Percentiles rank a stretch among this genome's conserved stretches.
Conservation (phyloP, 2,888 invertebrate species). For the Ormyrus labotus region DNA sequence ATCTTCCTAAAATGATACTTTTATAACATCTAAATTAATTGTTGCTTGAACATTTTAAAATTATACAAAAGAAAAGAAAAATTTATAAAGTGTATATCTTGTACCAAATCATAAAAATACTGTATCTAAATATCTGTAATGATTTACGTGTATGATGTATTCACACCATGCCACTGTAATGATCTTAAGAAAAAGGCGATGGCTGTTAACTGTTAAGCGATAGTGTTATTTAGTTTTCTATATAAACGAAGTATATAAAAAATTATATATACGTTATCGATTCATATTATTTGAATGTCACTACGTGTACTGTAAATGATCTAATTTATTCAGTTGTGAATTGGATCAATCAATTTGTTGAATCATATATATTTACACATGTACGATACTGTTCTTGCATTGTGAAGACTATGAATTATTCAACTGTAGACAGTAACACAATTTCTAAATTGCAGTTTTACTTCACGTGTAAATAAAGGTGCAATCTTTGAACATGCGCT, state of each 20-base stretch:
- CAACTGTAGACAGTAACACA: conserved; percentile 8
- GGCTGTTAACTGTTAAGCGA: conserved; percentile 58
- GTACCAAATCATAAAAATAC: conserved; percentile 54
- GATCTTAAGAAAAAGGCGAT: conserved; percentile 42
- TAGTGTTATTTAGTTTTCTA: conserved; percentile 59
- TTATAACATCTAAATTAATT: conserved; percentile 31
- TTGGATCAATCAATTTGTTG: conserved; percentile 42
- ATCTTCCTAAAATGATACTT: conserved; percentile 41
- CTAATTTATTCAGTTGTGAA: conserved; percentile 51
- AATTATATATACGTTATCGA: conserved; percentile 50
- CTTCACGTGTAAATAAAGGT: conserved; percentile 49
- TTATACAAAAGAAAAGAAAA: conserved; percentile 35
- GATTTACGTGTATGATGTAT: conserved; percentile 48
- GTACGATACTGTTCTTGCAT: conserved; percentile 37
- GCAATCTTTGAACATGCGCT: conserved; percentile 42
- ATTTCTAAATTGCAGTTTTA: conserved; percentile 39
- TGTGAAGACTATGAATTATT: conserved; percentile 10
- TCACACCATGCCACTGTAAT: conserved; percentile 48
- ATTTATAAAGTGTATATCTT: conserved; percentile 57
- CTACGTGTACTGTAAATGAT: conserved; percentile 50
- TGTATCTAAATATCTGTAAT: conserved; percentile 47
- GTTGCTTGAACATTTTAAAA: conserved; percentile 36
- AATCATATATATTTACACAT: conserved; percentile 51
- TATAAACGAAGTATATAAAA: conserved; percentile 49
- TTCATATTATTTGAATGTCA: conserved; percentile 52